phyloP scores from a whole-genome alignment of 2,797 vertebrate species.

The Acanthurus tractus region DNA sequence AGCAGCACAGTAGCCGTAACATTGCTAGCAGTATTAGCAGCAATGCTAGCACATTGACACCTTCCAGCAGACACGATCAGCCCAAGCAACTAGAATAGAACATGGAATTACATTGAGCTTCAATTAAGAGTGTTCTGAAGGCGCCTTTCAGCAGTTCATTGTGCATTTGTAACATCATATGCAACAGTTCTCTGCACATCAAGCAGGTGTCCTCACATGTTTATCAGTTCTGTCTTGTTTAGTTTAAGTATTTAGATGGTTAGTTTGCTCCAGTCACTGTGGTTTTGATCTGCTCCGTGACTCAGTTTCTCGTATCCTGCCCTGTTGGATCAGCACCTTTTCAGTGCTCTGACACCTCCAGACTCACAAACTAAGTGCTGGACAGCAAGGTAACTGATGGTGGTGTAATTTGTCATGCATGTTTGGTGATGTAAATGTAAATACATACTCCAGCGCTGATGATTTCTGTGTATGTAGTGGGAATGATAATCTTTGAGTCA shows the following conservation, averaged over 20 bases:
- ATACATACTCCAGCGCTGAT: neutral
- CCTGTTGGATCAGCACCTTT: neutral
- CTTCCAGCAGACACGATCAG: neutral
- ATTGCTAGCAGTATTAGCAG: neutral
- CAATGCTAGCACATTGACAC: neutral
- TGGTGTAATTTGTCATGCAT: neutral
- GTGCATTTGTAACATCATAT: neutral
- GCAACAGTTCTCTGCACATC: neutral
- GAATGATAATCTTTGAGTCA: neutral
- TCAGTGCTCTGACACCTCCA: neutral
- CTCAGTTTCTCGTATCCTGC: neutral
- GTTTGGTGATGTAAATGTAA: neutral
- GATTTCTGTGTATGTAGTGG: neutral
- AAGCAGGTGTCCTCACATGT: neutral
- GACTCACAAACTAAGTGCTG: neutral
- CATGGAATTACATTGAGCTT: too few species aligned
- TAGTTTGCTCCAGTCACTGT: neutral
- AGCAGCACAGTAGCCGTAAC: neutral
- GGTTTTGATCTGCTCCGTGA: neutral
- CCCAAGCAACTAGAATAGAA: neutral
- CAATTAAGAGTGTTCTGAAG: too few species aligned
- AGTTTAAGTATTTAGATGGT: neutral
- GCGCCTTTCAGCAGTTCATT: neutral
- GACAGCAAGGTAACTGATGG: neutral
- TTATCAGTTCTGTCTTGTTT: conserved; percentile 6